Conservation (phyloP, 2,797 vertebrate species). For the Smutsia gigantea region DNA sequence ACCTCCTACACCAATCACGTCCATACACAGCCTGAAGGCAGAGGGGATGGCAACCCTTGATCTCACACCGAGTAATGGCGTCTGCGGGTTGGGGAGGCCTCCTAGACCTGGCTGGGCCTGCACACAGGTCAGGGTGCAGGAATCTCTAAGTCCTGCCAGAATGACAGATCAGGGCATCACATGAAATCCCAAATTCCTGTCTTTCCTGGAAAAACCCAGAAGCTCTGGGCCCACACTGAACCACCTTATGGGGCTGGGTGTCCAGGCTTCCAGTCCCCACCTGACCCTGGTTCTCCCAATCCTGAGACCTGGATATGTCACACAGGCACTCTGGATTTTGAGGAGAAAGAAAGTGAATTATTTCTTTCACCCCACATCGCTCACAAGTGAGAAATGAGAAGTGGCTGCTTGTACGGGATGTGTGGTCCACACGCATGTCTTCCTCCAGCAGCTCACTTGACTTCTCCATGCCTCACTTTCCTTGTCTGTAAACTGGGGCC, state of each 20-base stretch:
- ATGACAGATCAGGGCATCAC: not conserved
- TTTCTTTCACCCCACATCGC: not conserved
- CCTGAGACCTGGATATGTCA: not conserved
- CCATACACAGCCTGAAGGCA: not conserved
- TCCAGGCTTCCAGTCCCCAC: not conserved
- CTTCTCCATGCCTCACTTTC: not conserved
- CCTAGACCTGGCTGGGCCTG: not conserved
- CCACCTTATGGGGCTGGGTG: too few species aligned
- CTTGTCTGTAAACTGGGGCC: not conserved
- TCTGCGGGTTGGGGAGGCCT: not conserved
- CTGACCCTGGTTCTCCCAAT: not conserved
- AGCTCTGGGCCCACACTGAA: not conserved
- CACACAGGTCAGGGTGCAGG: not conserved
- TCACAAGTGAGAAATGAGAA: not conserved
- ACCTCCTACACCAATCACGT: not conserved
- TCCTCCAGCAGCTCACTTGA: not conserved
- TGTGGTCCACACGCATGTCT: too few species aligned
- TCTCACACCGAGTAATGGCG: not conserved
- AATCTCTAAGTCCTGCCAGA: not conserved
- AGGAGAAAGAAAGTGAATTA: not conserved
- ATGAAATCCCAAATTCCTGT: not conserved
- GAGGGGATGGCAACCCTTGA: not conserved
- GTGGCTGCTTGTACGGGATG: not conserved
- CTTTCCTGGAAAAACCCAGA: not conserved
- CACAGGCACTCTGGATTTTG: not conserved